phyloP scores from a whole-genome alignment of 2,888 invertebrate genomes.

The Dasysyrphus albostriatus region DNA sequence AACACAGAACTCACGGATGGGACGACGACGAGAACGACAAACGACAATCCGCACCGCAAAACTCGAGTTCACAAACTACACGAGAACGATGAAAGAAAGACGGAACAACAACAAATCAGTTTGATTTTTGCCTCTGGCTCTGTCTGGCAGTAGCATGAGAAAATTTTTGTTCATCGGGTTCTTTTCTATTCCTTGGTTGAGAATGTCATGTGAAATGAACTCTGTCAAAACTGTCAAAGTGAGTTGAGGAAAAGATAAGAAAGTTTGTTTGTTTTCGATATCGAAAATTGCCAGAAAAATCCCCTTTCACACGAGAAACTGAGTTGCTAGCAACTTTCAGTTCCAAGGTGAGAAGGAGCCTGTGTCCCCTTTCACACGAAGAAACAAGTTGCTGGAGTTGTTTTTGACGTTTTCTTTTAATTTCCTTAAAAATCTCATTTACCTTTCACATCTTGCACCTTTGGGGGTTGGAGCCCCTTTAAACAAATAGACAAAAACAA shows the following conservation, averaged over 20 bases:
- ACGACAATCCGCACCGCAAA: slow-evolving; percentile 2
- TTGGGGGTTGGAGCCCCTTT: too few species aligned
- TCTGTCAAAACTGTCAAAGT: slow-evolving; percentile 22
- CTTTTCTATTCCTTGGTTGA: slow-evolving; percentile 15
- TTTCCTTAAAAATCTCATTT: too few species aligned
- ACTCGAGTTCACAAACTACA: not conserved
- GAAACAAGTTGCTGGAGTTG: too few species aligned
- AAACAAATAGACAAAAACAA: too few species aligned
- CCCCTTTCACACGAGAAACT: too few species aligned
- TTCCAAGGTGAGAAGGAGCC: too few species aligned
- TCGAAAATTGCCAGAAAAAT: not conserved
- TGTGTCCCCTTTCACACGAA: too few species aligned
- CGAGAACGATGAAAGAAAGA: slow-evolving; percentile 30
- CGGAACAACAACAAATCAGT: slow-evolving; percentile 53
- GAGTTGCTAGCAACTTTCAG: too few species aligned
- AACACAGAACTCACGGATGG: slow-evolving; percentile 26
- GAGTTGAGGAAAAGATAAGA: not conserved
- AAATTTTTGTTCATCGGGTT: slow-evolving; percentile 33
- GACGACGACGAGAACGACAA: slow-evolving; percentile 11
- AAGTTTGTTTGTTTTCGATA: slow-evolving; percentile 3
- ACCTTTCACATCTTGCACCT: too few species aligned
- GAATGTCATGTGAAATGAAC: slow-evolving; percentile 52
- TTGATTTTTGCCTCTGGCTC: not conserved
- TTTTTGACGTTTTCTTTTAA: too few species aligned
- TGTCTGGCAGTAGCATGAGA: slow-evolving; percentile 31